These are phyloP conservation scores for Rhynchotus rufescens DNA, from an alignment of 2,797 vertebrate species.

Conservation along the genomic window DNA sequence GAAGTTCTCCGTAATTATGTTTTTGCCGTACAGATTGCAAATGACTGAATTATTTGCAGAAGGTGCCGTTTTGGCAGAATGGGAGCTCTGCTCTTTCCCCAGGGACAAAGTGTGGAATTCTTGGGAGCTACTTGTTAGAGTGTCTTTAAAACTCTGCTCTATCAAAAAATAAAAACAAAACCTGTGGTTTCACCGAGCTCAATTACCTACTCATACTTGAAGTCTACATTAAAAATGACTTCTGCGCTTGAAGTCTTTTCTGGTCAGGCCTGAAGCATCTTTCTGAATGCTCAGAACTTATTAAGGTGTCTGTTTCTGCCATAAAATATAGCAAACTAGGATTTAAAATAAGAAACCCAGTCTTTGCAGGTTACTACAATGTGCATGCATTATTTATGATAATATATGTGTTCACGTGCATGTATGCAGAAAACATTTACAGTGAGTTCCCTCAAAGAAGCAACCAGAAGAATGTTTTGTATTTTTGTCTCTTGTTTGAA, in stretches of 20 bases:
- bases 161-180: background rate
- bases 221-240: background rate
- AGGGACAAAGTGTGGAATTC: background rate
- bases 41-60: constrained; percentile 27
- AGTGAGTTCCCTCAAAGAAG: background rate
- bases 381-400: background rate
- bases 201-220: background rate
- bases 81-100: background rate
- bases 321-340: background rate
- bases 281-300: background rate
- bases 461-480: background rate
- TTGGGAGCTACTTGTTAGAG: background rate
- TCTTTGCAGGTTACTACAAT: background rate
- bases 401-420: background rate
- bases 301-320: background rate
- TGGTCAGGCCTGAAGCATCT: background rate
- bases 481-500: constrained; percentile 27
- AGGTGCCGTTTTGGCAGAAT: background rate
- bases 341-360: constrained; percentile 4
- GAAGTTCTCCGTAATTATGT: constrained; percentile 36
- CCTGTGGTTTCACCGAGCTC: background rate
- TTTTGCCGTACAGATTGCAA: background rate
- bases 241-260: constrained; percentile 1
- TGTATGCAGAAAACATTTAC: background rate
- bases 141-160: background rate